Conservation (phyloP, 1,140 invertebrate species). For the Coptotermes formosanus region DNA sequence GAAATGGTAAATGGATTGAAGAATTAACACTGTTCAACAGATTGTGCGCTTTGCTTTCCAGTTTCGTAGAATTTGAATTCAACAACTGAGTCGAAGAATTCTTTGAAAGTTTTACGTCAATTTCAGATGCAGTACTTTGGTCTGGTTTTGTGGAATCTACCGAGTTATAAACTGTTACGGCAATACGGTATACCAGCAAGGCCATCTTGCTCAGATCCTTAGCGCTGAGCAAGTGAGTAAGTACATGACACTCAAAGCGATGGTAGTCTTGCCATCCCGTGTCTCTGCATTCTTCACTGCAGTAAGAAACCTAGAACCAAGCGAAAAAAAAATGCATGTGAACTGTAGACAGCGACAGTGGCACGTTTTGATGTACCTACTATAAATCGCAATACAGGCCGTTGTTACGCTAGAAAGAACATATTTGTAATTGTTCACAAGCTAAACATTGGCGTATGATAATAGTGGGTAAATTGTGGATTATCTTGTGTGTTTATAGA, state of each 20-base stretch:
- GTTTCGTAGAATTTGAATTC: neutral
- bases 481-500: too few relatives aligned
- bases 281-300: conserved; percentile 51
- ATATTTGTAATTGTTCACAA: too few relatives aligned
- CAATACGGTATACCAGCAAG: conserved; percentile 54
- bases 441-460: too few relatives aligned
- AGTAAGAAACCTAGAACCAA: conserved; percentile 49
- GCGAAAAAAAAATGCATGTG: neutral
- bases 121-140: neutral
- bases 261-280: conserved; percentile 53
- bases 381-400: too few relatives aligned
- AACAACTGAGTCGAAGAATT: too few relatives aligned
- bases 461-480: too few relatives aligned
- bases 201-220: conserved; percentile 47
- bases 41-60: conserved; percentile 28
- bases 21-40: too few relatives aligned
- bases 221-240: conserved; percentile 47
- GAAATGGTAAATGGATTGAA: conserved; percentile 41
- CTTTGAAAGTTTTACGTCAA: too few relatives aligned
- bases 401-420: too few relatives aligned
- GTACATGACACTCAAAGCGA: conserved; percentile 54
- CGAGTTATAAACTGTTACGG: conserved; percentile 44
- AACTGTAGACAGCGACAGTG: too few relatives aligned
- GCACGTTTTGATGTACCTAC: too few relatives aligned
- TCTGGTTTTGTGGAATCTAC: conserved; percentile 37